These are phyloP conservation scores for Scaptodrosophila lebanonensis DNA, from an alignment of 1,140 invertebrate species.

Conservation along the genomic window DNA sequence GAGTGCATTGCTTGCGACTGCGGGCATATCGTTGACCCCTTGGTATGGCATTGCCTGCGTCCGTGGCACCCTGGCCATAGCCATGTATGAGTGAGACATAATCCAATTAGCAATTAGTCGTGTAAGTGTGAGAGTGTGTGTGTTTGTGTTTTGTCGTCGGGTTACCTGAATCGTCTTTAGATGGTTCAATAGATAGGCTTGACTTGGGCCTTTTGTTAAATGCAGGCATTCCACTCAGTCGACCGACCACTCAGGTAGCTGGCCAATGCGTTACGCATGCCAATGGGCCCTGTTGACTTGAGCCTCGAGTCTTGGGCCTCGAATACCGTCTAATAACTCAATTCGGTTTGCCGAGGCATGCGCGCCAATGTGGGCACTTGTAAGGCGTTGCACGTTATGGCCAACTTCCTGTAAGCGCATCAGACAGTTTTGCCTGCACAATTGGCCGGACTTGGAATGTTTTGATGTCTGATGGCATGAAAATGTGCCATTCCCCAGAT, in stretches of 20 bases:
- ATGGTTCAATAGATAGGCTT: slow-evolving; percentile 46
- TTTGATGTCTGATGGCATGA: not conserved
- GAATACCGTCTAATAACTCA: slow-evolving; percentile 50
- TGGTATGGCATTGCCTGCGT: slow-evolving; percentile 35
- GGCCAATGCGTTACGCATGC: slow-evolving; percentile 40
- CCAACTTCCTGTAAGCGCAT: slow-evolving; percentile 37
- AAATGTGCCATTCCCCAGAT: too few relatives aligned
- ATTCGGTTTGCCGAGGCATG: slow-evolving; percentile 41
- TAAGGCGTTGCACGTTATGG: slow-evolving; percentile 30
- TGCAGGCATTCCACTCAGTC: not conserved
- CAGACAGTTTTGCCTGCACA: too few relatives aligned
- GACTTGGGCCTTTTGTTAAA: slow-evolving; percentile 3
- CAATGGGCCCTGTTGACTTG: slow-evolving; percentile 17
- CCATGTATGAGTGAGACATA: slow-evolving; percentile 52
- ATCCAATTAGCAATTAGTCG: slow-evolving; percentile 74
- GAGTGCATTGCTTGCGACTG: too few relatives aligned
- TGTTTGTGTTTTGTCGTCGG: too few relatives aligned
- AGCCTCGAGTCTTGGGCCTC: too few relatives aligned
- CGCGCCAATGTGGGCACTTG: slow-evolving; percentile 29
- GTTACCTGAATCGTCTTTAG: slow-evolving; percentile 50
- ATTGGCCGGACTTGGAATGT: too few relatives aligned
- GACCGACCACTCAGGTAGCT: slow-evolving; percentile 3
- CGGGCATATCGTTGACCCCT: slow-evolving; percentile 72
- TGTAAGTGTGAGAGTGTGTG: slow-evolving; percentile 49
- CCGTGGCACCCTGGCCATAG: not conserved